phyloP scores from a whole-genome alignment of 1,140 invertebrate species.

The Lepidotrigona ventralis region DNA sequence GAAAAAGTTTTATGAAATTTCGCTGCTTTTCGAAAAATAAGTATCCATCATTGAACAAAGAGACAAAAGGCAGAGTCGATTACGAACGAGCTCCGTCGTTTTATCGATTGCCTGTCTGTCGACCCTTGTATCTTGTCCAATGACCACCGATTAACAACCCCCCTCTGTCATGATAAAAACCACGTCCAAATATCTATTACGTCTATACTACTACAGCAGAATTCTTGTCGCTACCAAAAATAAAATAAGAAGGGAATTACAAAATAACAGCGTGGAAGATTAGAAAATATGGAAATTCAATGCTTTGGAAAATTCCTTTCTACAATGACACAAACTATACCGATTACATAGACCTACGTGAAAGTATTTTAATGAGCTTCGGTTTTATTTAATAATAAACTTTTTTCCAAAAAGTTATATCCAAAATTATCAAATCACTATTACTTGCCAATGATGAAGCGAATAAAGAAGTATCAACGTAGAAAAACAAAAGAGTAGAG shows the following conservation, averaged over 20 bases:
- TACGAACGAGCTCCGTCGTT: neutral
- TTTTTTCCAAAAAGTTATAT: too few relatives aligned
- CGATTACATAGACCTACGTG: too few relatives aligned
- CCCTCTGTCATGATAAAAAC: conserved; percentile 9
- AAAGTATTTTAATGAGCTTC: too few relatives aligned
- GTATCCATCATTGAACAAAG: neutral
- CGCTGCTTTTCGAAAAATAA: neutral
- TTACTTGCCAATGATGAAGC: neutral
- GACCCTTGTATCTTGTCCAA: conserved; percentile 27
- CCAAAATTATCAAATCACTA: neutral
- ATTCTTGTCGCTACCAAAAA: neutral
- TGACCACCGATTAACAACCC: conserved; percentile 25
- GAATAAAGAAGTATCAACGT: neutral
- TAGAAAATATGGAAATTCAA: neutral
- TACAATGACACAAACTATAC: too few relatives aligned
- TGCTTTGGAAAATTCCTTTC: too few relatives aligned
- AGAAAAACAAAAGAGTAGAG: neutral
- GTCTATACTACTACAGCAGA: neutral
- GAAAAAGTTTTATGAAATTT: too few relatives aligned
- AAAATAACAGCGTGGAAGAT: neutral
- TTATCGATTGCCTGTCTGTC: conserved; percentile 31
- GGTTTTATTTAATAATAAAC: too few relatives aligned
- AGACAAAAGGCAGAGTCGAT: neutral
- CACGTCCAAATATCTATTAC: conserved; percentile 3
- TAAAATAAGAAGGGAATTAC: neutral